Conservation (phyloP, 2,888 invertebrate genomes). For the Cephalotes varians region DNA sequence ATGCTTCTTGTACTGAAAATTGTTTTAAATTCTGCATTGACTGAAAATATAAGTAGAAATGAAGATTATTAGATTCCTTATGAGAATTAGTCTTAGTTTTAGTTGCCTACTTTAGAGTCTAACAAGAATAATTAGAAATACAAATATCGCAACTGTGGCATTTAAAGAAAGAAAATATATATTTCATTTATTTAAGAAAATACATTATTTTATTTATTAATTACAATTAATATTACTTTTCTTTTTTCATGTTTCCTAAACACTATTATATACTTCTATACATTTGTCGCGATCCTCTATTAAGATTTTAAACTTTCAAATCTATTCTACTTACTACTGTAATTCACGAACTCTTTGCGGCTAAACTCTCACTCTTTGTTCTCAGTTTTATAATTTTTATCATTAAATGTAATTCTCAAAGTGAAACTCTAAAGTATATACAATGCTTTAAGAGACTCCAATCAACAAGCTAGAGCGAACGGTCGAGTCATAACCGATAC, state of each 20-base stretch:
- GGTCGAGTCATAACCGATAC: slow-evolving; percentile 12
- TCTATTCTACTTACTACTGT: not conserved
- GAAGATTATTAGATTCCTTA: not conserved
- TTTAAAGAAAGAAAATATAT: not conserved
- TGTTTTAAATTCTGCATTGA: not conserved
- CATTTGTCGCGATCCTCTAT: not conserved
- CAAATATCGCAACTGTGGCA: not conserved
- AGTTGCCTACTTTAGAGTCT: not conserved
- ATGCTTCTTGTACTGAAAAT: not conserved
- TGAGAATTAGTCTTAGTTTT: not conserved
- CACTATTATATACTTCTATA: not conserved
- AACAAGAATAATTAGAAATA: not conserved
- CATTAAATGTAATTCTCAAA: slow-evolving; percentile 2
- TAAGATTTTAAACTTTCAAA: slow-evolving; percentile 2
- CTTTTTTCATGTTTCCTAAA: not conserved
- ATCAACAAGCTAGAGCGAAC: slow-evolving; percentile 3
- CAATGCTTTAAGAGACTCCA: not conserved
- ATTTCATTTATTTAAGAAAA: not conserved
- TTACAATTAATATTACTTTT: not conserved
- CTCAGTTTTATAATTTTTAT: slow-evolving; percentile 14
- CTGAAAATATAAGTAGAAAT: not conserved
- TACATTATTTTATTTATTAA: not conserved
- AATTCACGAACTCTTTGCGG: not conserved
- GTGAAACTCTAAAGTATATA: slow-evolving; percentile 6
- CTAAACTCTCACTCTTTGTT: slow-evolving; percentile 3